Evolutionary conservation across 2,113 vertebrate genomes (phyloP), one percentile per base, ranked within the genome.

Genomic region (Beaufortia kweichowensis): DNA sequence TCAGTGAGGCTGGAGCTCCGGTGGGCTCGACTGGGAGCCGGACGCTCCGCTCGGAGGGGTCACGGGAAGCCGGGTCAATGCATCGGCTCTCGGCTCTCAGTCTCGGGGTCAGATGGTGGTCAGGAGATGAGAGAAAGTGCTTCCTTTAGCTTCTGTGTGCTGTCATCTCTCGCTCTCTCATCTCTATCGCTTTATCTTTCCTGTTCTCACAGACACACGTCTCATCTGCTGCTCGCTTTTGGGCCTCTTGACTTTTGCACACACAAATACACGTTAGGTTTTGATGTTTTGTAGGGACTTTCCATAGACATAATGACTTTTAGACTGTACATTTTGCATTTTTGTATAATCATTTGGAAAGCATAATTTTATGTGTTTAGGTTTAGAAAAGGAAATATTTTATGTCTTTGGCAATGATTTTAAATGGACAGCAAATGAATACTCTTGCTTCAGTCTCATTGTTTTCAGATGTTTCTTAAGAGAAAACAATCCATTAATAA

Each of bases 121-220:
- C 84, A 83, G 60, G 50, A 39, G 77, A 87, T 82, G 73, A 60
- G 46, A 65, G 64, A 65, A 74, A 82, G 70, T 19, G 19, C 26
- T 71, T 39, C 50, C 53, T 71, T 75, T 75, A 21, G 69, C 57
- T 61, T 62, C 28, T 29, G 55, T 63, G 56, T 77, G 63, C 23
- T 76, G 29, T 74, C 66, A 70, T 62, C 78, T 57, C 60, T 59
- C 56, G 56, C 57, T 39, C 69, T 64, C 77, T 62, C 43, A 64
- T 61, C 71, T 74, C 60, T 41, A 0, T 61, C 57, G 7, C 39
- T 74, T 74, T 39, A 60, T 74, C 57, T 72, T 14, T 29, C 48
- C 24, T 24, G 11, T 39, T 56, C 41, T 61, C 69, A 66, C 75
- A 73, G 28, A 70, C 62, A 23, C 69, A 62, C 23, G 11, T 63